Base-by-base conservation (phyloP, 2,797 vertebrate species). In the Phalloptychus januarius region DNA sequence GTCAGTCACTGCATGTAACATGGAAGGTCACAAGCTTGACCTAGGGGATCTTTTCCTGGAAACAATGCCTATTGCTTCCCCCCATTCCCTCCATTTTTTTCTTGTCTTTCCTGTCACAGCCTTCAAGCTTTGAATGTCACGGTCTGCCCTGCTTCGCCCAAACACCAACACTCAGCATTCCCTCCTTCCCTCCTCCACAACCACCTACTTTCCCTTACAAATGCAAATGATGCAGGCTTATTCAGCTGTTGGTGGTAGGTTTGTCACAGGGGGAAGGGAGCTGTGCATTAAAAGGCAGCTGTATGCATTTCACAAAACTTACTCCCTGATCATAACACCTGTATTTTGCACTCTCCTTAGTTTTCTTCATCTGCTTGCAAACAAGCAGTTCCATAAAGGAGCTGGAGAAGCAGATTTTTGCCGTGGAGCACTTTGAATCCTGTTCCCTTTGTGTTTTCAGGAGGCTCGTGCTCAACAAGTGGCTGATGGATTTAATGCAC, bases 121-220 rank as follows among this genome's bases (percentile, higher is more conserved):
- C 38, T 78, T 91, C 90, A 90, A 94, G 86, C 86, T 91, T 89
- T 91, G 92, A 95, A 96, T 95, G 92, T 92, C 92, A 93, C 71
- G 88, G 90, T 91, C 90, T 91, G 38, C 72, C 93, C 93, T 90
- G 83, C 72, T 83, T 63, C 80, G 54, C 93, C 87, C 82, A 86
- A 86, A 86, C 85, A 87, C 78, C 78, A 77, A 73, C 80, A 77
- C 82, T 87, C 85, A 82, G 79, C 92, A 88, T 79, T 78, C 69
- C 56, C 89, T 89, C 88, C 86, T 79, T 88, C 65, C 72, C 44
- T 89, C 82, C 81, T 84, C 79, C 84, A 78, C 88, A 85, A 74
- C 89, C 89, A 95, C 90, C 93, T 91, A 93, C 84, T 95, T 94
- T 94, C 87, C 88, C 93, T 96, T 94, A 94, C 91, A 88, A 94